Conservation (phyloP, 1,140 invertebrate genomes). For the Lethrus apterus region DNA sequence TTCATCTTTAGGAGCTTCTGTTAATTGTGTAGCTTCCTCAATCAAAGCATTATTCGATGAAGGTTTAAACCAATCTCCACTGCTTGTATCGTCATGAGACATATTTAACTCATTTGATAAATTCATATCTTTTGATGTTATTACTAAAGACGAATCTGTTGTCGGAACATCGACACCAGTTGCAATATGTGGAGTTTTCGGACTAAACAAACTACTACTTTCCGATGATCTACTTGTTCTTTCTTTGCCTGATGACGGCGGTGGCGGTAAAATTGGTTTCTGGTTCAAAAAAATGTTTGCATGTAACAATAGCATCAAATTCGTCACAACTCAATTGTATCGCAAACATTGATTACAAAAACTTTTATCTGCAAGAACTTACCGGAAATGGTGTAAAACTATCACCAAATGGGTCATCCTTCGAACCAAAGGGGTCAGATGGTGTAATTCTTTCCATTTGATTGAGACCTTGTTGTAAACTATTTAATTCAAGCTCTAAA, state of each 20-base stretch:
- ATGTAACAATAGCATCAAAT: not conserved
- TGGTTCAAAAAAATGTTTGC: too few relatives aligned
- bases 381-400: constrained; percentile 66
- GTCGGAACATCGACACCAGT: constrained; percentile 22
- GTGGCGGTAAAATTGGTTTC: constrained; percentile 54
- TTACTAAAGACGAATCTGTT: constrained; percentile 11
- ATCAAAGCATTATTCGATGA: constrained; percentile 31
- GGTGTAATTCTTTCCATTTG: constrained; percentile 82
- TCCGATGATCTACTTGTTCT: constrained; percentile 33
- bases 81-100: constrained; percentile 34
- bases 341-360: not conserved
- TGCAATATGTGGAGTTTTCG: constrained; percentile 33
- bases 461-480: constrained; percentile 78
- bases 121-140: constrained; percentile 25
- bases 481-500: constrained; percentile 86
- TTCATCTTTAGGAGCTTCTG: constrained; percentile 26
- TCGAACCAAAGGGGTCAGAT: constrained; percentile 52
- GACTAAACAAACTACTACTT: constrained; percentile 34
- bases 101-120: constrained; percentile 27
- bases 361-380: constrained; percentile 18
- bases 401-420: constrained; percentile 55
- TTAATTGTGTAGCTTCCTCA: constrained; percentile 27
- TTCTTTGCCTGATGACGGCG: constrained; percentile 48
- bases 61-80: constrained; percentile 38
- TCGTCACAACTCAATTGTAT: not conserved